These are phyloP conservation scores for Aphis craccivora DNA, from an alignment of 1,140 invertebrate genomes.

Conservation along the genomic window DNA sequence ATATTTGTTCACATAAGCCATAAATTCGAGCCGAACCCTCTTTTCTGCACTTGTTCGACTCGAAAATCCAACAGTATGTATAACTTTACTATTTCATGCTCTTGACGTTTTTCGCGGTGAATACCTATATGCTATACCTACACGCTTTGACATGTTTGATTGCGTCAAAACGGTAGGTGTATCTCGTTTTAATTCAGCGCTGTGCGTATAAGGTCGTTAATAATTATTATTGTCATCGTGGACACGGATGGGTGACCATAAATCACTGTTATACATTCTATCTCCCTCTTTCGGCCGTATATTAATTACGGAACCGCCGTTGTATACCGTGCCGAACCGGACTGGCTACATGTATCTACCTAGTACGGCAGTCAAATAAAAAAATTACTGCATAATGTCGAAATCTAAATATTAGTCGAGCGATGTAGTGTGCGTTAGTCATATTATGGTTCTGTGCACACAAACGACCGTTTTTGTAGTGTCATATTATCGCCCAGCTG, in stretches of 20 bases:
- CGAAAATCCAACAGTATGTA: neutral
- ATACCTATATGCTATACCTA: neutral
- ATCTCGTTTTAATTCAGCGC: neutral
- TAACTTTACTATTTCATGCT: neutral
- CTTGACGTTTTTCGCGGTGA: neutral
- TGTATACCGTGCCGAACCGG: too few species aligned
- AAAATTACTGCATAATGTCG: neutral
- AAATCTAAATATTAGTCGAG: slow-evolving; percentile 7
- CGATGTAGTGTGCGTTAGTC: neutral
- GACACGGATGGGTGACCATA: slow-evolving; percentile 9
- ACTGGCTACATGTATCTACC: neutral
- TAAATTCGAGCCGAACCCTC: neutral
- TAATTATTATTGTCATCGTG: slow-evolving; percentile 4
- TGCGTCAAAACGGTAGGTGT: neutral
- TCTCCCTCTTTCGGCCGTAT: neutral
- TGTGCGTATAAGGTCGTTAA: slow-evolving; percentile 1
- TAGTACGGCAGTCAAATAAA: neutral
- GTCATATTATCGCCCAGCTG: neutral
- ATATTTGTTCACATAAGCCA: neutral
- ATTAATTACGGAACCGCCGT: neutral
- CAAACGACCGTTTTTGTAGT: neutral
- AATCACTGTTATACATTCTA: neutral
- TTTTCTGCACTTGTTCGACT: neutral
- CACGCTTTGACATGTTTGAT: neutral
- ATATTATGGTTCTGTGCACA: neutral